Conservation (phyloP, 2,797 vertebrate species). For the Pampus argenteus region DNA sequence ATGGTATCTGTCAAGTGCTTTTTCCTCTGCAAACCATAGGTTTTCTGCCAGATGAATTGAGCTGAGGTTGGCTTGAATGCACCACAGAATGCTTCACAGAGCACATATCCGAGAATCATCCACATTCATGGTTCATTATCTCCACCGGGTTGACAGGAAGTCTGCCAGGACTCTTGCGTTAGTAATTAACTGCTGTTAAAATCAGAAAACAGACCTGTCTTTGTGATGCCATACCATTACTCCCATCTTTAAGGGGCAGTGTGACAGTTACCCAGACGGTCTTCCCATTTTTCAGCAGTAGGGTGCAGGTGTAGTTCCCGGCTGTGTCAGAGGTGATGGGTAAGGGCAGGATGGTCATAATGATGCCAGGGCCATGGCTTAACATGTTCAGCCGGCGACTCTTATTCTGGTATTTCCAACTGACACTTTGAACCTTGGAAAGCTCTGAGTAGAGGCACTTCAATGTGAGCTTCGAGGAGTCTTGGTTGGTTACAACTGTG, state of each 20-base stretch:
- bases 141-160: conserved; percentile 47
- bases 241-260: conserved; percentile 57
- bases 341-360: conserved; percentile 61
- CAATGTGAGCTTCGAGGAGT: conserved; percentile 60
- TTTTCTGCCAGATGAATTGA: conserved; percentile 57
- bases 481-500: conserved; percentile 57
- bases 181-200: conserved; percentile 21
- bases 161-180: conserved; percentile 30
- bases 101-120: conserved; percentile 51
- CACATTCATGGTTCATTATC: conserved; percentile 61
- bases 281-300: conserved; percentile 75
- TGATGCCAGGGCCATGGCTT: conserved; percentile 47
- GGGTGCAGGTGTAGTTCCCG: conserved; percentile 83
- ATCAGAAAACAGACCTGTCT: conserved; percentile 26
- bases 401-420: conserved; percentile 75
- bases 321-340: conserved; percentile 72
- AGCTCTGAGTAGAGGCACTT: conserved; percentile 69
- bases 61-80: conserved; percentile 42
- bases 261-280: conserved; percentile 56
- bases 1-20: conserved; percentile 52
- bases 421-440: conserved; percentile 60
- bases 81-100: conserved; percentile 41
- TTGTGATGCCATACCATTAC: conserved; percentile 4
- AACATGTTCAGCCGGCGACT: conserved; percentile 11
- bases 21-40: conserved; percentile 31